Evolutionary conservation across 2,113 vertebrate genomes (phyloP), one percentile per base, ranked within the genome.

Genomic region (Polyodon spathula): DNA sequence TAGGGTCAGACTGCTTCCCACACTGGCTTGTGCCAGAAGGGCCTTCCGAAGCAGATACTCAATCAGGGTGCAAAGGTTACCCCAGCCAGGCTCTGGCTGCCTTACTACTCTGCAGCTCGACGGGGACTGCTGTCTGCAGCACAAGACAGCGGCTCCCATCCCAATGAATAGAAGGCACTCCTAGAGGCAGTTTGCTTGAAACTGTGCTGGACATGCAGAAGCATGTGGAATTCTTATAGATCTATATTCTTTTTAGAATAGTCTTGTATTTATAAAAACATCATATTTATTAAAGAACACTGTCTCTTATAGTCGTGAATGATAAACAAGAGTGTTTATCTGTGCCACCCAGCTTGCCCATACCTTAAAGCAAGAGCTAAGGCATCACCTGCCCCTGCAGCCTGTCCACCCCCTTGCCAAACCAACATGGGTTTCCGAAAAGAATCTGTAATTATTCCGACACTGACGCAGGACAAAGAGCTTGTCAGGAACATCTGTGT

Each of bases 1-100:
- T 43, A 48, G 16, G 38, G 55, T 16, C 27, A 14, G 14, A 15
- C 17, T 37, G 8, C 37, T 38, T 56, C 17, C 38, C 40, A 62
- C 60, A 62, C 41, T 16, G 37, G 8, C 40, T 6, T 40, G 38
- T 15, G 15, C 55, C 55, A 3, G 37, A 38, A 12, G 39, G 55
- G 1, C 38, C 15, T 40, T 41, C 39, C 6, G 39, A n/a, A 40
- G 12, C 27, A 57, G 55, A 15, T 40, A 39, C 15, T 57, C 55
- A 57, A 9, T 12, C 40, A 58, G 48, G 59, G 79, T 83, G 78
- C 78, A 85, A 81, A 86, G 84, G 83, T 86, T 87, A 86, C 83
- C 79, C 79, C 81, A 83, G 85, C 85, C 82, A 63, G 76, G 72
- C 67, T 78, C 74, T 73, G 75, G 84, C 86, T 86, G 81, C 85